Percentiles rank a stretch among this genome's conserved stretches.
phyloP scores from a whole-genome alignment of 2,797 vertebrate species.

The Craterocephalus amniculus region DNA sequence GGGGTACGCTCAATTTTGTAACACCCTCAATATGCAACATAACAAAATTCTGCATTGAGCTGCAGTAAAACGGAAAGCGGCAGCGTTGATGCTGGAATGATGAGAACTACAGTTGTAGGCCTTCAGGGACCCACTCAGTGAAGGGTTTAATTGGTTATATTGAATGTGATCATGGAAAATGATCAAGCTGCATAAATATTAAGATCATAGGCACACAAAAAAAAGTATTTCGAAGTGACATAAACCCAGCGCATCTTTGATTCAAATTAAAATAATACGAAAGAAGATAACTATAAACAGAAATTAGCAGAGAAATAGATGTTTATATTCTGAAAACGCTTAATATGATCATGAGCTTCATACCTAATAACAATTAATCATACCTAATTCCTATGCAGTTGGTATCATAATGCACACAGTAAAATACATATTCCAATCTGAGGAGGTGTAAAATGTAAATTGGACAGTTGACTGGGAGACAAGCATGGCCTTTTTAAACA shows the following conservation, averaged over 20 bases:
- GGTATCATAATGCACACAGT: background rate
- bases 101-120: constrained; percentile 34
- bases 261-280: constrained; percentile 30
- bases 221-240: constrained; percentile 17
- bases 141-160: constrained; percentile 34
- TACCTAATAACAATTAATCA: background rate
- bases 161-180: constrained; percentile 47
- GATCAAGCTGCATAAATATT: constrained; percentile 29
- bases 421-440: background rate
- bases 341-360: constrained; percentile 10
- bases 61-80: constrained; percentile 45
- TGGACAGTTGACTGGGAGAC: background rate
- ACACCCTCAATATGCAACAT: constrained; percentile 29
- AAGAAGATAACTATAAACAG: constrained; percentile 21
- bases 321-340: constrained; percentile 16
- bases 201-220: constrained; percentile 14
- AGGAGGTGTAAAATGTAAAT: background rate
- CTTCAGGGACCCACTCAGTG: constrained; percentile 42
- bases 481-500: no score
- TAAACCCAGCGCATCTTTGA: constrained; percentile 16
- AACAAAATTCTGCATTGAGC: constrained; percentile 20
- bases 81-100: constrained; percentile 33
- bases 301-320: constrained; percentile 29
- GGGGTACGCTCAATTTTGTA: constrained; percentile 25
- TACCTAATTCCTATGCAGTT: background rate